phyloP scores from a whole-genome alignment of 1,140 invertebrate species.

The Drosophila mauritiana region DNA sequence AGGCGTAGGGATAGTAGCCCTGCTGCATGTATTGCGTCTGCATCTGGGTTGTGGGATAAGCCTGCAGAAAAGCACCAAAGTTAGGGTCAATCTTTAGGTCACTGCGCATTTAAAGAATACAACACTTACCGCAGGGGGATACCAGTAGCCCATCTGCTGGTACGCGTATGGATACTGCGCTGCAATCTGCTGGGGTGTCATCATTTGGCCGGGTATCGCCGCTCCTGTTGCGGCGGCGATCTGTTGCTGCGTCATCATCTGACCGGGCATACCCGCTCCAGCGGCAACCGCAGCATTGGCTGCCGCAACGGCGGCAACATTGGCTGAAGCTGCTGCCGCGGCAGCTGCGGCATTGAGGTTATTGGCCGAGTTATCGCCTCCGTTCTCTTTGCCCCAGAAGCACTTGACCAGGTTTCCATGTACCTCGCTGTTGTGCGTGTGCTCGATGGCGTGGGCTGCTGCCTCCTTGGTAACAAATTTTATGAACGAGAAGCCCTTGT shows the following conservation, averaged over 20 bases:
- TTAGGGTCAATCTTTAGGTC: not conserved
- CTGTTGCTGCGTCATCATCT: conserved; percentile 80
- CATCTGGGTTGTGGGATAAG: conserved; percentile 86
- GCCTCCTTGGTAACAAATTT: conserved; percentile 99
- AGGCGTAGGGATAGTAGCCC: conserved; percentile 86
- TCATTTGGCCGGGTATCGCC: conserved; percentile 78
- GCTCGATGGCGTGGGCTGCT: conserved; percentile 98
- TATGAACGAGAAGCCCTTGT: conserved; percentile 99
- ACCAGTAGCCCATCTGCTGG: conserved; percentile 93
- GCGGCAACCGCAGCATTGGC: conserved; percentile 71
- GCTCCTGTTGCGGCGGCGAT: conserved; percentile 75
- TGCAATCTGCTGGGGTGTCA: conserved; percentile 71
- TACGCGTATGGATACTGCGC: conserved; percentile 89
- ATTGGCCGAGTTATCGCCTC: conserved; percentile 79
- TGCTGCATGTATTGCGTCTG: conserved; percentile 89
- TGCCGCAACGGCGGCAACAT: conserved; percentile 74
- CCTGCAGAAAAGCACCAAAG: conserved; percentile 34
- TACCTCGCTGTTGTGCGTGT: conserved; percentile 98
- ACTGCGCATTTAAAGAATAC: not conserved
- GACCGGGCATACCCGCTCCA: conserved; percentile 69
- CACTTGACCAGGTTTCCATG: conserved; percentile 98
- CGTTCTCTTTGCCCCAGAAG: conserved; percentile 98
- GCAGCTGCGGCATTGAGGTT: conserved; percentile 75
- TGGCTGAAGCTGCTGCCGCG: conserved; percentile 70
- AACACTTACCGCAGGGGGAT: conserved; percentile 86